Conservation (phyloP, 2,113 vertebrate genomes). For the Cryptotis parvus region DNA sequence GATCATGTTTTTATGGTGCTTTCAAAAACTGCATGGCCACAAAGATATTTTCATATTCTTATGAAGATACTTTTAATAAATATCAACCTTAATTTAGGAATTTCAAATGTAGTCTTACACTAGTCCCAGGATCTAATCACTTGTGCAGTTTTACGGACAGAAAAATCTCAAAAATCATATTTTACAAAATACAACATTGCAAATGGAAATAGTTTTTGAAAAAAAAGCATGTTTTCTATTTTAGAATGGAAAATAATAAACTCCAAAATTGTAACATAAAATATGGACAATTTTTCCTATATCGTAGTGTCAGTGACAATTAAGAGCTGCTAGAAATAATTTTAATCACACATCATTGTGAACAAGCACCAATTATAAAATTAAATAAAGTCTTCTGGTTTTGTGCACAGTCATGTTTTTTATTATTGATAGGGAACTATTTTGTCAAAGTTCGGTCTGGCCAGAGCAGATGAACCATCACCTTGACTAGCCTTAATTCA, state of each 20-base stretch:
- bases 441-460: not conserved
- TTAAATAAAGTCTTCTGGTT: not conserved
- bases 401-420: not conserved
- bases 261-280: constrained; percentile 11
- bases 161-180: not conserved
- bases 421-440: not conserved
- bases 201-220: constrained; percentile 3
- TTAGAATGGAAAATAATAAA: no score
- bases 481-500: not conserved
- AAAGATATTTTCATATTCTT: not conserved
- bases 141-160: constrained; percentile 46
- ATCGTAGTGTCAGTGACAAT: not conserved
- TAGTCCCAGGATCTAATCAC: not conserved
- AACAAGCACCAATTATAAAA: not conserved
- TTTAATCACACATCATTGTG: not conserved
- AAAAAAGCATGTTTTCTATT: no score
- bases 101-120: not conserved
- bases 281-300: constrained; percentile 13
- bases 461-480: not conserved
- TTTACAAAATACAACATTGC: not conserved
- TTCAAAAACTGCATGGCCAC: not conserved
- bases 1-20: not conserved
- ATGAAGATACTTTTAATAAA: not conserved
- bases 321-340: constrained; percentile 15
- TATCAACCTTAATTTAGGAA: not conserved